Evolutionary conservation across 1,140 invertebrate genomes (phyloP).

Genomic region (Carcinoscorpius rotundicauda): DNA sequence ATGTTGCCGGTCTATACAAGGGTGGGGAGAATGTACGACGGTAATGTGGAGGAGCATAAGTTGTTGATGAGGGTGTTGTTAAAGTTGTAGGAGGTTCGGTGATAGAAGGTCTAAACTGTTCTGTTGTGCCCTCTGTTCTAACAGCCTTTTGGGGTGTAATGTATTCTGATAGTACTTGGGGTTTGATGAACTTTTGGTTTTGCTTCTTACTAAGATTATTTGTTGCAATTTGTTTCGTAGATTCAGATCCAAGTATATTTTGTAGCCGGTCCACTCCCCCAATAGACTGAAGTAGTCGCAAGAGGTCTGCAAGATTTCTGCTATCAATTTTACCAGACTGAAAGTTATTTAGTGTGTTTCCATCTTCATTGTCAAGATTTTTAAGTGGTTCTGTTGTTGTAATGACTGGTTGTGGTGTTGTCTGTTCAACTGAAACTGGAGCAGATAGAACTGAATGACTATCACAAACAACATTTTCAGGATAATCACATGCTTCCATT

Average conservation of each 20-base stretch:
- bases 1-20: slow-evolving; percentile 5
- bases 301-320: slow-evolving; percentile 13
- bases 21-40: neutral
- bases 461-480: slow-evolving; percentile 66
- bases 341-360: neutral
- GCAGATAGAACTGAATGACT: slow-evolving; percentile 9
- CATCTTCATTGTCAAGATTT: neutral
- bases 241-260: slow-evolving; percentile 12
- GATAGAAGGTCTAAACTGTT: neutral
- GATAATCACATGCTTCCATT: slow-evolving; percentile 83
- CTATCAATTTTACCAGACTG: neutral
- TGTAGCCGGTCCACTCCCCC: slow-evolving; percentile 18
- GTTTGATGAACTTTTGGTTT: neutral
- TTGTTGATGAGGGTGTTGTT: neutral
- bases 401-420: slow-evolving; percentile 5
- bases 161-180: slow-evolving; percentile 8
- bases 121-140: neutral
- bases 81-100: neutral
- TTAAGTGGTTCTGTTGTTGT: slow-evolving; percentile 7
- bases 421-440: slow-evolving; percentile 5
- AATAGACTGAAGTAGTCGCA: slow-evolving; percentile 18
- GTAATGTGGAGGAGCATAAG: neutral
- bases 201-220: neutral
- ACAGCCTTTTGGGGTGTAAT: slow-evolving; percentile 7
- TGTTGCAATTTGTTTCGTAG: neutral